These are phyloP conservation scores for Trachelus stipa DNA, from an alignment of 2,888 invertebrate genomes.

Conservation along the genomic window DNA sequence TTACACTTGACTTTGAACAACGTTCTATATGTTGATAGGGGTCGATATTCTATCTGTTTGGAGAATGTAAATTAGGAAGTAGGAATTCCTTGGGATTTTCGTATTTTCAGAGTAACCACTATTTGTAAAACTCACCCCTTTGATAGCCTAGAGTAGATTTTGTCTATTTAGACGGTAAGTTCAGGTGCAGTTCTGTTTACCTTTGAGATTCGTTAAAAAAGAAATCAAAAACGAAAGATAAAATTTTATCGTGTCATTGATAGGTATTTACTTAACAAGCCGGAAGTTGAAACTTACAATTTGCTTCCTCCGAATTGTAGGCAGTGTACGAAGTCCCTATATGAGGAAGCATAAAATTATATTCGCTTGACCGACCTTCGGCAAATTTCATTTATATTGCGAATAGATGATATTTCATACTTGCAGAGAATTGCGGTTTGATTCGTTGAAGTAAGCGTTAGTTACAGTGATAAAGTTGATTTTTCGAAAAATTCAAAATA, in stretches of 20 bases:
- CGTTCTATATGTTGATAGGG: neutral
- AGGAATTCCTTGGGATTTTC: neutral
- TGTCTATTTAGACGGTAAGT: neutral
- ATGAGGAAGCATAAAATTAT: too few relatives aligned
- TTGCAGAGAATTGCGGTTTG: too few relatives aligned
- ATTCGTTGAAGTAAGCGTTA: too few relatives aligned
- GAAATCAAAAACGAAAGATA: neutral
- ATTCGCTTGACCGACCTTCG: too few relatives aligned
- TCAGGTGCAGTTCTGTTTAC: neutral
- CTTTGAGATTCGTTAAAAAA: neutral
- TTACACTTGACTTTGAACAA: slow-evolving; percentile 38
- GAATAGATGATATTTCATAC: too few relatives aligned
- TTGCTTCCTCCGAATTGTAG: too few relatives aligned
- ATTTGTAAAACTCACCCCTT: neutral
- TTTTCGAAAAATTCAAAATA: too few relatives aligned
- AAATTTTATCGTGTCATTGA: neutral
- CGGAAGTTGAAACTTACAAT: too few relatives aligned
- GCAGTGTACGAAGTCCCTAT: too few relatives aligned
- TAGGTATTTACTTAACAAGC: too few relatives aligned
- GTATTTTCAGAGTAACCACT: neutral
- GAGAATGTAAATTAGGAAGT: neutral
- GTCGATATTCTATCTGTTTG: neutral
- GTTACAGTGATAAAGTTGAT: too few relatives aligned
- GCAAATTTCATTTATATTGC: too few relatives aligned
- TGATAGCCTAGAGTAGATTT: neutral